phyloP scores from a whole-genome alignment of 1,140 invertebrate genomes.

The Whitmania pigra region DNA sequence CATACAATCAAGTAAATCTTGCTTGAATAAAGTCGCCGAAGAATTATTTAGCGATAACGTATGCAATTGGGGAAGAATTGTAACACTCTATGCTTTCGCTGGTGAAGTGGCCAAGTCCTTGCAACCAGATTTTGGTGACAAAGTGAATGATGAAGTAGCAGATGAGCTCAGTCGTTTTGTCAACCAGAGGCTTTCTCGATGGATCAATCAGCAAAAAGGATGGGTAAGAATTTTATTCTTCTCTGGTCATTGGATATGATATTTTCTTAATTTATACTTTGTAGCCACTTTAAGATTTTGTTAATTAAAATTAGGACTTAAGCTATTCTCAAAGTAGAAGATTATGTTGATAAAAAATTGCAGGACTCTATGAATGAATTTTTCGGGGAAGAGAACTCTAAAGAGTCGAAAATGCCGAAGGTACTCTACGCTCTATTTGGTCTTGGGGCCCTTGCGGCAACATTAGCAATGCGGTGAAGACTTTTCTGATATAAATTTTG shows the following conservation, averaged over 20 bases:
- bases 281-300: background rate
- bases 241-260: background rate
- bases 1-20: background rate
- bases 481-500: background rate
- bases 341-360: background rate
- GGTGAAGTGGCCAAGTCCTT: background rate
- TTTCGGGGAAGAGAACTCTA: background rate
- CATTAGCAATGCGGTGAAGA: background rate
- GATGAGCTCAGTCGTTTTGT: background rate
- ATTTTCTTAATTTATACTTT: too few relatives aligned
- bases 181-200: background rate
- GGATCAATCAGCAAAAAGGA: background rate
- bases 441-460: background rate
- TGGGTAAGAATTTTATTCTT: constrained; percentile 3
- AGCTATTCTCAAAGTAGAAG: background rate
- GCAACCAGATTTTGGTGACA: background rate
- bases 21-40: background rate
- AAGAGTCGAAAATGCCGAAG: background rate
- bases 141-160: constrained; percentile 1
- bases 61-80: constrained; percentile 4
- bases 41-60: background rate
- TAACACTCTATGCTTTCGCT: background rate
- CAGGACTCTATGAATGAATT: constrained; percentile 6
- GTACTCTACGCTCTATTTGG: background rate
- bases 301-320: too few relatives aligned